Percentiles rank a stretch among this genome's conserved stretches.
Evolutionary conservation across 1,140 invertebrate species (phyloP).

Genomic region (Harpegnathos saltator): DNA sequence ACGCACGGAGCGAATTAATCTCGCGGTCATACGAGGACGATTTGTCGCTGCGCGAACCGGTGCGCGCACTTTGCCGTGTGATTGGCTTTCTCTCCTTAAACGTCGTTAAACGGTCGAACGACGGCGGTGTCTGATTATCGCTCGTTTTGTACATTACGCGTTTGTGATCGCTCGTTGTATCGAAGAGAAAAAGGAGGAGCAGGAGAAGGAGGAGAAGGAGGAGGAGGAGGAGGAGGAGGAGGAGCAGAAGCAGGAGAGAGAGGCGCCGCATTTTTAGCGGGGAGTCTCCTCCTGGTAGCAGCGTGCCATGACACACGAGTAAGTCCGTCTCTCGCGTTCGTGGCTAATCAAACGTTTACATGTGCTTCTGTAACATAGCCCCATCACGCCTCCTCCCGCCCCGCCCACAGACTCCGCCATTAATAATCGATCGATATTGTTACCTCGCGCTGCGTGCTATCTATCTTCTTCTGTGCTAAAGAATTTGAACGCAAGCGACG

Average conservation of each 20-base stretch:
- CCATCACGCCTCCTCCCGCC: conserved; percentile 33
- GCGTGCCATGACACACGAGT: conserved; percentile 11
- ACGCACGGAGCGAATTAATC: conserved; percentile 63
- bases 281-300: conserved; percentile 5
- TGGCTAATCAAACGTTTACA: conserved; percentile 52
- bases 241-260: neutral
- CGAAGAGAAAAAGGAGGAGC: no score
- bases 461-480: conserved; percentile 59
- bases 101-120: conserved; percentile 11
- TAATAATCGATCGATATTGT: conserved; percentile 45
- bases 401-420: conserved; percentile 45
- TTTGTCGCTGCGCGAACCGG: conserved; percentile 43
- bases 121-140: conserved; percentile 44
- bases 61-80: neutral
- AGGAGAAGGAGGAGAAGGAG: no score
- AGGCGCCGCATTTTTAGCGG: conserved; percentile 4
- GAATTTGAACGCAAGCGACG: conserved; percentile 57
- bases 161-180: conserved; percentile 20
- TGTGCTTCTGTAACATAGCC: conserved; percentile 61
- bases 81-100: conserved; percentile 7
- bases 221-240: no score
- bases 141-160: conserved; percentile 33
- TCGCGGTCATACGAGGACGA: conserved; percentile 62
- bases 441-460: conserved; percentile 30
- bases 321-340: conserved; percentile 34